These are phyloP conservation scores for Leptodactylus fallax DNA, from an alignment of 2,797 vertebrate species.

Conservation along the genomic window DNA sequence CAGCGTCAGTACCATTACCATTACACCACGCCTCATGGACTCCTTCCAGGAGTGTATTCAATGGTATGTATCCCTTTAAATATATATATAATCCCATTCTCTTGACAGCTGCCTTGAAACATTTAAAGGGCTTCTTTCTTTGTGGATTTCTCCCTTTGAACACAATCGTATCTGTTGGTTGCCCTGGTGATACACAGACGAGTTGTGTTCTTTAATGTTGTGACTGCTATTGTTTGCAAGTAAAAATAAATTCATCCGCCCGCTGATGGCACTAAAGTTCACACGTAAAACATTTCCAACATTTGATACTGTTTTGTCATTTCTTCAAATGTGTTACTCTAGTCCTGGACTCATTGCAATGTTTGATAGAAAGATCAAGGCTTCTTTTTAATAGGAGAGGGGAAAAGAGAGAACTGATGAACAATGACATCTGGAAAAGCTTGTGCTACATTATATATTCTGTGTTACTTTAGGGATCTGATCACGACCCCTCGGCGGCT, in stretches of 20 bases:
- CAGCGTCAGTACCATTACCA: too few species aligned
- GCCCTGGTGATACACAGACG: constrained; percentile 49
- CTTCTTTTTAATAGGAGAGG: not conserved
- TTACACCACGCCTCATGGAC: too few species aligned
- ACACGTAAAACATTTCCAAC: not conserved
- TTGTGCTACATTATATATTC: constrained; percentile 55
- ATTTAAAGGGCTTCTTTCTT: constrained; percentile 19
- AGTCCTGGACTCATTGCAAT: not conserved
- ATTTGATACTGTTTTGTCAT: not conserved
- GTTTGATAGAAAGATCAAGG: constrained; percentile 29
- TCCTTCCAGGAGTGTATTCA: not conserved
- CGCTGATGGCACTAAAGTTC: constrained; percentile 13
- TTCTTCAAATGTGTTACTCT: not conserved
- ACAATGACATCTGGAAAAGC: not conserved
- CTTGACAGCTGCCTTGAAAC: not conserved
- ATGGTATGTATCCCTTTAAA: not conserved
- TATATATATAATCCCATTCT: not conserved
- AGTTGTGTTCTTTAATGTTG: constrained; percentile 32
- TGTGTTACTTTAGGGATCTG: constrained; percentile 63
- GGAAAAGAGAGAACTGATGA: not conserved
- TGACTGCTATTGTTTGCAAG: constrained; percentile 36
- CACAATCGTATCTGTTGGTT: constrained; percentile 29
- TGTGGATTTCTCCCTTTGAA: constrained; percentile 23
- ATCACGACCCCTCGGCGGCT: constrained; percentile 58
- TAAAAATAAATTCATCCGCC: constrained; percentile 24